Evolutionary conservation across 2,888 invertebrate genomes (phyloP), one percentile per base, ranked within the genome.

Genomic region (Tridacna crocea): DNA sequence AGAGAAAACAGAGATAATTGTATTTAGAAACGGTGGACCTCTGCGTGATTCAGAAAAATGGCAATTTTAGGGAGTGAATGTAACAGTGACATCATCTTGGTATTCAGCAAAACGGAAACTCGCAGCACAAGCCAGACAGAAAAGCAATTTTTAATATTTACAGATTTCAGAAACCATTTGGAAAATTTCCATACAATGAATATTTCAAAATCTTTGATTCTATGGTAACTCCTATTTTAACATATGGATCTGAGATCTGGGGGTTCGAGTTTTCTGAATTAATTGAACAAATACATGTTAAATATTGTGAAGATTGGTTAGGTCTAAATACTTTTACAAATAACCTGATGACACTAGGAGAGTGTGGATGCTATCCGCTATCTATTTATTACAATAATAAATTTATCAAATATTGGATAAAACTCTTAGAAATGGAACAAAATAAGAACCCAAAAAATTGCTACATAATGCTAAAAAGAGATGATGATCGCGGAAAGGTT

Each of bases 401-500:
- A 63, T 66, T 66, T 79, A 79, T 66, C 27, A n/a, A 11, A 58
- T 73, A 47, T 79, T 79, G n/a, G n/a, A n/a, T n/a, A n/a, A n/a
- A n/a, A n/a, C n/a, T n/a, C n/a, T n/a, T n/a, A n/a, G n/a, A n/a
- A n/a, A n/a, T n/a, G n/a, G n/a, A n/a, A n/a, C n/a, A n/a, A n/a
- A n/a, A n/a, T n/a, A n/a, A n/a, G n/a, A n/a, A n/a, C n/a, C n/a
- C n/a, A n/a, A n/a, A n/a, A n/a, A n/a, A n/a, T n/a, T n/a, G n/a
- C n/a, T n/a, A n/a, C n/a, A n/a, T n/a, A n/a, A n/a, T n/a, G n/a
- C n/a, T n/a, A n/a, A 74, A 70, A 70, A 58, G 13, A 13, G 27
- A 51, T 77, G 4, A 66, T 46, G 60, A 70, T 12, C 60, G 27
- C 17, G 77, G 77, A 0, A 77, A 68, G 51, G 17, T 24, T 26